Percentiles rank a stretch among this genome's conserved stretches.
phyloP scores from a whole-genome alignment of 35 echinoderm and acorn worm species.

The Chiridota heheva region DNA sequence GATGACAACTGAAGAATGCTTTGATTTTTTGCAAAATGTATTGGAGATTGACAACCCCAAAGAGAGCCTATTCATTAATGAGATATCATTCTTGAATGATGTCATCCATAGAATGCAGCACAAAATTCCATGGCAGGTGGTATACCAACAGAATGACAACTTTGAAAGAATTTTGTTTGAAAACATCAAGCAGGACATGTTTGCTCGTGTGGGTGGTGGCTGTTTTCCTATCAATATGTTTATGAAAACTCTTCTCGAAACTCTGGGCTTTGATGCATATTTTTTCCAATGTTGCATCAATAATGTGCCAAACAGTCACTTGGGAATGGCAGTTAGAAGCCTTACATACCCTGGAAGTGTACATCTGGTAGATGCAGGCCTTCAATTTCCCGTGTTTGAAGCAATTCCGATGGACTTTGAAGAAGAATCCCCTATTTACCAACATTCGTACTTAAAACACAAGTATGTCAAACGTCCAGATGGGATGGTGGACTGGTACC shows the following conservation, averaged over 20 bases:
- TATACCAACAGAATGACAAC: no score
- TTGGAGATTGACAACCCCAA: no score
- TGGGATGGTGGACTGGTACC: constrained; percentile 1
- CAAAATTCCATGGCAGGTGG: no score
- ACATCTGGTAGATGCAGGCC: constrained; percentile 22
- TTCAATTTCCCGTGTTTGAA: neutral
- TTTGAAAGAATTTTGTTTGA: no score
- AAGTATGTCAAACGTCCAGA: constrained; percentile 10
- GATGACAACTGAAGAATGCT: no score
- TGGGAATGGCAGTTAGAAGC: constrained; percentile 2
- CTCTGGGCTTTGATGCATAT: constrained; percentile 7
- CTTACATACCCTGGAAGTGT: constrained; percentile 10
- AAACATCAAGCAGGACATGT: constrained; percentile 2
- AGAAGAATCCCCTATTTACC: constrained; percentile 18
- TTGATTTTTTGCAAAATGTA: no score
- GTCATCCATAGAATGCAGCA: no score
- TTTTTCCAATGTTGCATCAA: constrained; percentile 18
- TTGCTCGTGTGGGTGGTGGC: neutral
- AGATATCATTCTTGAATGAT: no score
- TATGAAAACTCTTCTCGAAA: constrained; percentile 9
- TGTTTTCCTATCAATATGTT: constrained; percentile 14
- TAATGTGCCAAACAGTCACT: constrained; percentile 1
- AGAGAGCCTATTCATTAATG: no score
- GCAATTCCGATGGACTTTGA: constrained; percentile 26
- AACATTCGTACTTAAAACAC: constrained; percentile 6